Percentiles rank a stretch among this genome's conserved stretches.
phyloP scores from a whole-genome alignment of 2,888 invertebrate species.

The Platycnemis pennipes region DNA sequence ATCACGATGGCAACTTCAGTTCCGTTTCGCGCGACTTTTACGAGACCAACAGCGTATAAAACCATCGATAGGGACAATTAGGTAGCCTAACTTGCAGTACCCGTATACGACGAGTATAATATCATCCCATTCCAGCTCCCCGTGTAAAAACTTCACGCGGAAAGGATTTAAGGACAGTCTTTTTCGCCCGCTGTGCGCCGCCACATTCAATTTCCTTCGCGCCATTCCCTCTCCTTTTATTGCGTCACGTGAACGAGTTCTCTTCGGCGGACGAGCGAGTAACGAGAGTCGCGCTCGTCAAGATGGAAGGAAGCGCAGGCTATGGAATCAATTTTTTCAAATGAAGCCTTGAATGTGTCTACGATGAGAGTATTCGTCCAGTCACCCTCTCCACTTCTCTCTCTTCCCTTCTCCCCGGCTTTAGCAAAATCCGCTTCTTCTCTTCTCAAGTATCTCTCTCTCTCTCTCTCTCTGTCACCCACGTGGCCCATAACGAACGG shows the following conservation, averaged over 20 bases:
- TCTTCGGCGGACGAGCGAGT: slow-evolving; percentile 8
- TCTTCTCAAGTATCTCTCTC: too few species aligned
- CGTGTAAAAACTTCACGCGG: too few species aligned
- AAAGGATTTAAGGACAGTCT: too few species aligned
- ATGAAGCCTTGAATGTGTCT: neutral
- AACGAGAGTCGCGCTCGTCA: neutral
- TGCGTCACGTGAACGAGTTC: neutral
- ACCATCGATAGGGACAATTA: too few species aligned
- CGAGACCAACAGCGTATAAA: too few species aligned
- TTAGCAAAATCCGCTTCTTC: neutral
- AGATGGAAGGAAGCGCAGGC: slow-evolving; percentile 2
- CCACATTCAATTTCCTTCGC: neutral
- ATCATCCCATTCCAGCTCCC: too few species aligned
- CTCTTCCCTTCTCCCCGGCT: neutral
- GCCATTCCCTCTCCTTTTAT: neutral
- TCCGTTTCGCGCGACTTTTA: too few species aligned
- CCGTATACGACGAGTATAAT: too few species aligned
- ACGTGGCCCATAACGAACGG: too few species aligned
- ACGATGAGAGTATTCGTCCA: neutral
- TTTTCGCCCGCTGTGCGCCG: neutral
- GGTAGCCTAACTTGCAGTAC: too few species aligned
- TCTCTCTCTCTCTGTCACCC: too few species aligned
- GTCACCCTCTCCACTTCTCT: neutral
- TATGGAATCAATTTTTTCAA: slow-evolving; percentile 21
- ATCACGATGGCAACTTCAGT: too few species aligned